Percentiles rank a stretch among this genome's conserved stretches.
phyloP scores from a whole-genome alignment of 2,888 invertebrate genomes.

The Biston betularia region DNA sequence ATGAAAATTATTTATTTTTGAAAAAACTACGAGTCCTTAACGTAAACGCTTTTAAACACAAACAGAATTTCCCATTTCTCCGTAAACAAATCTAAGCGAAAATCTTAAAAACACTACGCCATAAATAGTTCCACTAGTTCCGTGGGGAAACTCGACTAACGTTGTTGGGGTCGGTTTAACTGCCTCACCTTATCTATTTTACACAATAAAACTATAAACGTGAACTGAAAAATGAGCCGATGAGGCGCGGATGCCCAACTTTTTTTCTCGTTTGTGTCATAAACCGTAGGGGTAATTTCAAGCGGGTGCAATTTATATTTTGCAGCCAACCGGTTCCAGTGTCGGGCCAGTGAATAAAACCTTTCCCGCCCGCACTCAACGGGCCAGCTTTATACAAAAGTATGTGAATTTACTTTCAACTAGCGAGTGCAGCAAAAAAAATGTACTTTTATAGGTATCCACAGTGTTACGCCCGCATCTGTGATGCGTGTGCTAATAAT shows the following conservation, averaged over 20 bases:
- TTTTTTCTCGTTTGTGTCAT: constrained; percentile 70
- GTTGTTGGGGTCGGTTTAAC: constrained; percentile 28
- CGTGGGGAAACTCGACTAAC: constrained; percentile 23
- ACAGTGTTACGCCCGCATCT: neutral
- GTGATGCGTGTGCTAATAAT: too few species aligned
- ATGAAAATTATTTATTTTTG: too few species aligned
- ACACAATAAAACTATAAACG: constrained; percentile 50
- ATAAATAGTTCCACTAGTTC: constrained; percentile 29
- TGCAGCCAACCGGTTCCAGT: constrained; percentile 63
- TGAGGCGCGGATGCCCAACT: constrained; percentile 62
- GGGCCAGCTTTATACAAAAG: constrained; percentile 47
- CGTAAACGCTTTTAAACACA: neutral
- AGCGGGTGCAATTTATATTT: constrained; percentile 74
- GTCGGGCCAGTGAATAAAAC: constrained; percentile 67
- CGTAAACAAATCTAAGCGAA: constrained; percentile 18
- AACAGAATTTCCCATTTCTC: constrained; percentile 14
- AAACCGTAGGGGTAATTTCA: constrained; percentile 75
- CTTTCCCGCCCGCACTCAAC: constrained; percentile 59
- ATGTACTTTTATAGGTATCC: constrained; percentile 34
- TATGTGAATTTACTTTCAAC: constrained; percentile 55
- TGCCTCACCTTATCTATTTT: constrained; percentile 43
- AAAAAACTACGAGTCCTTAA: too few species aligned
- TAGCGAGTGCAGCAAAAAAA: constrained; percentile 42
- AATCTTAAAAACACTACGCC: constrained; percentile 23
- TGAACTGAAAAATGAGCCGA: constrained; percentile 54